Conservation (phyloP, 2,113 vertebrate species). For the Myrmophylax atrothorax region DNA sequence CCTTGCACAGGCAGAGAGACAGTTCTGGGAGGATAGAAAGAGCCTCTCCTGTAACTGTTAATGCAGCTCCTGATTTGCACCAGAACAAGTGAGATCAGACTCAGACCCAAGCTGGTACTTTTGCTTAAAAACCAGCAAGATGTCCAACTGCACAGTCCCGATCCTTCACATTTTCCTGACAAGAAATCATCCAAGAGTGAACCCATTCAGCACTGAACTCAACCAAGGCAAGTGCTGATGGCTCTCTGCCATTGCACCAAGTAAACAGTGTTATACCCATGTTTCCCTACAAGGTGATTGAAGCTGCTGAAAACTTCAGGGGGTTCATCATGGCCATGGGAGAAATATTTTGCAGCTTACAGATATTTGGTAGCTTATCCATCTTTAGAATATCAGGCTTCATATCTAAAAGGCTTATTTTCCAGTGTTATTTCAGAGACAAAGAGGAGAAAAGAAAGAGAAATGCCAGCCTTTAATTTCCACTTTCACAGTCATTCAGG, state of each 20-base stretch:
- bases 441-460: neutral
- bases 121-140: neutral
- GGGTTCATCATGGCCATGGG: neutral
- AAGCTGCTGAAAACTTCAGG: neutral
- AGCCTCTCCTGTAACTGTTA: neutral
- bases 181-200: neutral
- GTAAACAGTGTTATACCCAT: neutral
- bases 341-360: slow-evolving; percentile 27
- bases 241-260: neutral
- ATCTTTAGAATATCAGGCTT: slow-evolving; percentile 7
- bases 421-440: slow-evolving; percentile 65
- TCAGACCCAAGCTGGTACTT: neutral
- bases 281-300: neutral
- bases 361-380: slow-evolving; percentile 50
- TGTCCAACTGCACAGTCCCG: neutral
- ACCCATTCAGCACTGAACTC: neutral
- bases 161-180: neutral
- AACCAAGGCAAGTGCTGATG: neutral
- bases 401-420: slow-evolving; percentile 10
- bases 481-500: neutral
- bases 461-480: slow-evolving; percentile 21
- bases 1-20: neutral
- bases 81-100: neutral
- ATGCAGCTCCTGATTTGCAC: neutral
- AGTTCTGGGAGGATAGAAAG: neutral